Conservation (phyloP, 1,140 invertebrate species). For the Battus philenor region DNA sequence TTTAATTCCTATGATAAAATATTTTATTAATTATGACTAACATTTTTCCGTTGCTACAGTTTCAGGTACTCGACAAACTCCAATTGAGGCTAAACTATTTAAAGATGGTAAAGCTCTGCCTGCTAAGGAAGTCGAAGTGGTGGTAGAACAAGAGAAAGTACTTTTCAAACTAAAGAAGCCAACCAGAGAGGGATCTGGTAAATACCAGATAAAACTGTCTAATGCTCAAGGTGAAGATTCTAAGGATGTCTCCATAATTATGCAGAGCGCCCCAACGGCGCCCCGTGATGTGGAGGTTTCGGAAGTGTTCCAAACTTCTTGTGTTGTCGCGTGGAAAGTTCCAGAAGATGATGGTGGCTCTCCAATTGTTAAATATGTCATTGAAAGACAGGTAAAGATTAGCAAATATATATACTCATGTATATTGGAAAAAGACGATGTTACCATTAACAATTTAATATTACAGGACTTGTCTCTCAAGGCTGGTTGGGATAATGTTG, state of each 20-base stretch:
- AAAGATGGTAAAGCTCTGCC: slow-evolving; percentile 92
- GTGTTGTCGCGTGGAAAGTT: slow-evolving; percentile 93
- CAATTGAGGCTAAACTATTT: slow-evolving; percentile 90
- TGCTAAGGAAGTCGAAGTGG: slow-evolving; percentile 91
- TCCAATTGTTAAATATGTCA: slow-evolving; percentile 92
- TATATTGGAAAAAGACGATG: no score
- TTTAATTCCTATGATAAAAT: no score
- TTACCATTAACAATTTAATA: neutral
- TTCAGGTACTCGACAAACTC: slow-evolving; percentile 89
- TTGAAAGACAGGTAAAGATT: slow-evolving; percentile 96
- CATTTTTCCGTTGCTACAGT: slow-evolving; percentile 76
- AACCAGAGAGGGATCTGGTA: slow-evolving; percentile 85
- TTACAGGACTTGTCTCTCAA: slow-evolving; percentile 69
- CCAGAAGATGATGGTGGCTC: slow-evolving; percentile 95
- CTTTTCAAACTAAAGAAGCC: slow-evolving; percentile 95
- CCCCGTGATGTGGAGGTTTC: slow-evolving; percentile 93
- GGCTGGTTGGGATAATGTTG: slow-evolving; percentile 91
- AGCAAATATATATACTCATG: no score
- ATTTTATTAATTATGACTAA: no score
- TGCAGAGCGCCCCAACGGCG: slow-evolving; percentile 90
- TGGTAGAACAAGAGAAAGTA: slow-evolving; percentile 92
- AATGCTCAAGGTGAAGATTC: slow-evolving; percentile 93
- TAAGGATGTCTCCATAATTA: slow-evolving; percentile 88
- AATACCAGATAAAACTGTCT: slow-evolving; percentile 90
- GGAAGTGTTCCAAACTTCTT: slow-evolving; percentile 94